Evolutionary conservation across 2,888 invertebrate genomes (phyloP).

Genomic region (Imbricaverruca yamaguchii): DNA sequence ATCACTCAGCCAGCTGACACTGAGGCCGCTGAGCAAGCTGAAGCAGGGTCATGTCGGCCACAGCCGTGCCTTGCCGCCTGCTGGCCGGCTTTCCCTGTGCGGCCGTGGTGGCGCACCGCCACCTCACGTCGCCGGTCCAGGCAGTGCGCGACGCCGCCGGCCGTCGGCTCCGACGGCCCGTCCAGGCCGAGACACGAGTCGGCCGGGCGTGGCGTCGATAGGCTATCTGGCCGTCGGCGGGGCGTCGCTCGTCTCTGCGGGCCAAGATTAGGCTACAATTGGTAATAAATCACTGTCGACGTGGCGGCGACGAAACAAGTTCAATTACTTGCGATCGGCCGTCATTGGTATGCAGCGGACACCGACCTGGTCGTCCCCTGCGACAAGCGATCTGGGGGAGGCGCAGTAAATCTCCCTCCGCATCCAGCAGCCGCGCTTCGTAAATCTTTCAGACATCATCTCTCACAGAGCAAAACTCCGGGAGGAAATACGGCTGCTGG

Average conservation of each 20-base stretch:
- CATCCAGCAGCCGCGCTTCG: not conserved
- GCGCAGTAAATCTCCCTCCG: not conserved
- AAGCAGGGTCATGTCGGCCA: too few species aligned
- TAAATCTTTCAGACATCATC: slow-evolving; percentile 21
- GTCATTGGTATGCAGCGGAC: slow-evolving; percentile 11
- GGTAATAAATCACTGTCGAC: slow-evolving; percentile 21
- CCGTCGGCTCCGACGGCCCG: too few species aligned
- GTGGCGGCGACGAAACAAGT: slow-evolving; percentile 18
- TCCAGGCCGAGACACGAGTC: too few species aligned
- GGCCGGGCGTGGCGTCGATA: slow-evolving; percentile 1
- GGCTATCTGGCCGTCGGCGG: not conserved
- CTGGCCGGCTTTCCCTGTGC: too few species aligned
- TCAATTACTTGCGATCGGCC: slow-evolving; percentile 16
- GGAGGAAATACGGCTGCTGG: not conserved
- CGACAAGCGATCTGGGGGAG: slow-evolving; percentile 2
- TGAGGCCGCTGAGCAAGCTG: too few species aligned
- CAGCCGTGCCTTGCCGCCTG: too few species aligned
- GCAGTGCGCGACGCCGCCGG: too few species aligned
- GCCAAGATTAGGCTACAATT: slow-evolving; percentile 18
- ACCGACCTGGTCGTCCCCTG: not conserved
- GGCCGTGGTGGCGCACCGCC: too few species aligned
- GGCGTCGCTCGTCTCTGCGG: not conserved
- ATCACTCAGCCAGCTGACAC: too few species aligned
- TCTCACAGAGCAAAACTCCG: not conserved
- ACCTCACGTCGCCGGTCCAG: too few species aligned